Evolutionary conservation across 2,797 vertebrate genomes (phyloP), one percentile per base, ranked within the genome.

Genomic region (Threskiornis aethiopicus): DNA sequence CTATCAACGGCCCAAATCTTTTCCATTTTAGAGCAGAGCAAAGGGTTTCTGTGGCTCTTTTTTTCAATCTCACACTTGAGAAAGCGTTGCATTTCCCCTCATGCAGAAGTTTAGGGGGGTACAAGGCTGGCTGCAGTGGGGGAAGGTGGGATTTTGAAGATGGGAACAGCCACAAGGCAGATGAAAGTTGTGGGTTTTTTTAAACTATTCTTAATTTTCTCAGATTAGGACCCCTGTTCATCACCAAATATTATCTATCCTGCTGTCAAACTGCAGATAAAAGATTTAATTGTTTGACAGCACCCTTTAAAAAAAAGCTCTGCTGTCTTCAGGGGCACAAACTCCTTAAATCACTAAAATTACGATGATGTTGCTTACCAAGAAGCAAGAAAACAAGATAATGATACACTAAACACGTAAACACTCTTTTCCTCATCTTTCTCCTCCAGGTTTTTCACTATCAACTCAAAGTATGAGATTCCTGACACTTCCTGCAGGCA

Each of bases 101-200:
- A 0, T 6, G 20, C 17, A 42, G 42, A 31, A 77, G 52, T 52
- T 12, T 14, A 0, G 0, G 21, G 22, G 35, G 42, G 13, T 6
- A 10, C 4, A 2, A 41, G 9, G 41, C n/a, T 54, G 24, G 17
- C 4, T 59, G 35, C 55, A n/a, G 39, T 9, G 31, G 5, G 3
- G 29, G 8, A 78, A 19, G 25, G 26, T 7, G 24, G 26, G 42
- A 86, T n/a, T 41, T 19, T 75, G 66, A 62, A 55, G 39, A 67
- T 13, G 9, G 52, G 31, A 81, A 89, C 20, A 35, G 42, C 39
- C 33, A 28, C 12, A 31, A 22, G 5, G 31, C 49, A 81, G 47
- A 85, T 47, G 5, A 12, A 44, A 66, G n/a, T 0, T 41, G 26
- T 10, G 59, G 28, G 9, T 1, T 3, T 39, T 15, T 54, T 55